These are phyloP conservation scores for Andrena camellia DNA, from an alignment of 2,888 invertebrate genomes.

Conservation along the genomic window DNA sequence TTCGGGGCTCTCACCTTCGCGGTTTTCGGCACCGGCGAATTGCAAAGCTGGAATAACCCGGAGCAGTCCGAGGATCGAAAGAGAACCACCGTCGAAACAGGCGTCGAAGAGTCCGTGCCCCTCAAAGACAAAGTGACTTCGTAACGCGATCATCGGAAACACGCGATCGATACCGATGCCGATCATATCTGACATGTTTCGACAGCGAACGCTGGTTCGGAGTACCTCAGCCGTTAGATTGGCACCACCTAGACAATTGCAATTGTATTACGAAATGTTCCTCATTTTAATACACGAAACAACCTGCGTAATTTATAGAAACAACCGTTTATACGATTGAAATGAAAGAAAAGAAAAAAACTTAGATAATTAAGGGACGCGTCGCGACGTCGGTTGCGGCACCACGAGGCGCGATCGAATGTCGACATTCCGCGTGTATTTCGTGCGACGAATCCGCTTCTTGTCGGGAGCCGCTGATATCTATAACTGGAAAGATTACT, in stretches of 20 bases:
- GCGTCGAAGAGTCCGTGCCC: slow-evolving; percentile 83
- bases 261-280: neutral
- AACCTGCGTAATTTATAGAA: slow-evolving; percentile 6
- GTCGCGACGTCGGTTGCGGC: too few relatives aligned
- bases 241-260: neutral
- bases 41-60: slow-evolving; percentile 86
- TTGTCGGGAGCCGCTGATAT: too few relatives aligned
- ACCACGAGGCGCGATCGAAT: too few relatives aligned
- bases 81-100: slow-evolving; percentile 35
- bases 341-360: too few relatives aligned
- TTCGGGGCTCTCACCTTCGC: slow-evolving; percentile 89
- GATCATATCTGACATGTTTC: neutral
- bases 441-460: too few relatives aligned
- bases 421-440: too few relatives aligned
- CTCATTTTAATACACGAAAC: neutral
- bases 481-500: too few relatives aligned
- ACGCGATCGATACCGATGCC: neutral
- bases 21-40: slow-evolving; percentile 89
- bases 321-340: too few relatives aligned
- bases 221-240: neutral
- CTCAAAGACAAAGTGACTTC: slow-evolving; percentile 80
- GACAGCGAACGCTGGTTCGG: neutral
- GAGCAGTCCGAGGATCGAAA: slow-evolving; percentile 19
- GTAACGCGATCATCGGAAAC: neutral
- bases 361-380: too few relatives aligned